Evolutionary conservation across 2,113 vertebrate genomes (phyloP).

Genomic region (Tretioscincus oriximinensis): DNA sequence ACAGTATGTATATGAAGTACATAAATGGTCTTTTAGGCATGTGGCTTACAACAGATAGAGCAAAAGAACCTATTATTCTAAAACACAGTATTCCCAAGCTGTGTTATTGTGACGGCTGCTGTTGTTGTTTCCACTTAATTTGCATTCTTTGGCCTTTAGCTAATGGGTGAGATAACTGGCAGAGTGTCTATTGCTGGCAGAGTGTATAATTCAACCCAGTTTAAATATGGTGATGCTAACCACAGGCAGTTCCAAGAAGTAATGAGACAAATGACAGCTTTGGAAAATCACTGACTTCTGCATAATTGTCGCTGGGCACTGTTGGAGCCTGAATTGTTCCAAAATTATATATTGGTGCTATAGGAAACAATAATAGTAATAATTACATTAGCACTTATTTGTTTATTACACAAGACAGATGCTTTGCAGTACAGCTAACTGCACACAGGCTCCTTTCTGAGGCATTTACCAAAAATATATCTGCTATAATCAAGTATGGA

Average conservation of each 20-base stretch:
- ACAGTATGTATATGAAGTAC: constrained; percentile 44
- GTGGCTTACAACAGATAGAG: constrained; percentile 54
- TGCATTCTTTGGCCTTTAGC: constrained; percentile 41
- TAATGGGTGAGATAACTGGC: constrained; percentile 35
- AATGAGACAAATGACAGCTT: constrained; percentile 37
- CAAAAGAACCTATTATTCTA: constrained; percentile 56
- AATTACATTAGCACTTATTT: constrained; percentile 41
- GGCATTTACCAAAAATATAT: constrained; percentile 41
- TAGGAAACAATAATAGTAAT: constrained; percentile 47
- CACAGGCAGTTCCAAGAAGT: constrained; percentile 27
- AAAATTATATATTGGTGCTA: constrained; percentile 57
- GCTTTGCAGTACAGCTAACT: constrained; percentile 44
- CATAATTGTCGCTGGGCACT: constrained; percentile 30
- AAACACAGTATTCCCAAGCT: constrained; percentile 53
- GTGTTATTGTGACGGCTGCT: constrained; percentile 21
- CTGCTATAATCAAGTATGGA: constrained; percentile 5
- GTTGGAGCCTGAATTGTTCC: constrained; percentile 18
- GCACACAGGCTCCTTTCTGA: not conserved
- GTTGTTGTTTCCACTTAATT: constrained; percentile 37
- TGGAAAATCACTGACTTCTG: constrained; percentile 34
- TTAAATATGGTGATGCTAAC: constrained; percentile 35
- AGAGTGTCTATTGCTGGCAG: constrained; percentile 32
- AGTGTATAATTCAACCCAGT: constrained; percentile 33
- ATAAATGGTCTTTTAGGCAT: constrained; percentile 58
- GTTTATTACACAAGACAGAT: constrained; percentile 32